These are phyloP conservation scores for Pheosia tremula DNA, from an alignment of 2,888 invertebrate species.

Conservation along the genomic window DNA sequence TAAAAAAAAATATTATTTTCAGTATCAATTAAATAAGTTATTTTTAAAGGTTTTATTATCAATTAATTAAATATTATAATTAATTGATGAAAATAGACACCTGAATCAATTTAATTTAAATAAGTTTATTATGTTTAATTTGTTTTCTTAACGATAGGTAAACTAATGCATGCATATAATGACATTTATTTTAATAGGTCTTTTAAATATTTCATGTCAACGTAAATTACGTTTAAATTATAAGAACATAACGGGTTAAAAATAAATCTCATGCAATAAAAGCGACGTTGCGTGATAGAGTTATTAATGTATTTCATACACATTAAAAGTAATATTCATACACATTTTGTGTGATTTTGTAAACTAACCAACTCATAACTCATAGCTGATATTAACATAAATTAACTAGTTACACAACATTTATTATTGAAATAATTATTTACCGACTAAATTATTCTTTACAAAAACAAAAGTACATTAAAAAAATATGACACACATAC, in stretches of 20 bases:
- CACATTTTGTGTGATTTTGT: slow-evolving; percentile 51
- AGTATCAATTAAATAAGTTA: too few relatives aligned
- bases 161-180: too few relatives aligned
- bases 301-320: slow-evolving; percentile 56
- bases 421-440: slow-evolving; percentile 12
- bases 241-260: slow-evolving; percentile 8
- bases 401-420: slow-evolving; percentile 8
- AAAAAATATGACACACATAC: slow-evolving; percentile 24
- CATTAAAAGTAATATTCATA: slow-evolving; percentile 58
- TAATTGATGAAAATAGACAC: too few relatives aligned
- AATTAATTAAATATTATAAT: too few relatives aligned
- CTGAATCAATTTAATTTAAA: too few relatives aligned
- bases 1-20: too few relatives aligned
- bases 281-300: slow-evolving; percentile 43
- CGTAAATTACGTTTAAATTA: too few relatives aligned
- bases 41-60: too few relatives aligned
- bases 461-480: slow-evolving; percentile 11
- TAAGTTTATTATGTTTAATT: too few relatives aligned
- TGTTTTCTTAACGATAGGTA: too few relatives aligned
- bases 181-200: too few relatives aligned
- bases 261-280: slow-evolving; percentile 43
- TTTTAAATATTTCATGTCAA: too few relatives aligned
- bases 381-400: slow-evolving; percentile 9
- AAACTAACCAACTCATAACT: slow-evolving; percentile 36
- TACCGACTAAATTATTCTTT: background rate